Conservation (phyloP, 2,888 invertebrate genomes). For the Euplexia lucipara region DNA sequence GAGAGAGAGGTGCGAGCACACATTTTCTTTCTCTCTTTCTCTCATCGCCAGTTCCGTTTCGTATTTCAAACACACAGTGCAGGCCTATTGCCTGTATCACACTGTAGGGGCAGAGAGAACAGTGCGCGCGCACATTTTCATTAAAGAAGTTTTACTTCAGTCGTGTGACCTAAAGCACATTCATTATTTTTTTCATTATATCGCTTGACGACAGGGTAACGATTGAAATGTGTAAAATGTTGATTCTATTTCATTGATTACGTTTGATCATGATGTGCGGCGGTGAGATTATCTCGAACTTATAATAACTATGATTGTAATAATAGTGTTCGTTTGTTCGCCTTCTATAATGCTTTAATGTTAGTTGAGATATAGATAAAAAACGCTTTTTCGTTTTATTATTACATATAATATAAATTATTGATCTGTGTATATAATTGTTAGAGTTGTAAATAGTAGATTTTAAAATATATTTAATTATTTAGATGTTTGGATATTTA, state of each 20-base stretch:
- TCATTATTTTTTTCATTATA: slow-evolving; percentile 60
- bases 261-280: slow-evolving; percentile 35
- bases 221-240: slow-evolving; percentile 45
- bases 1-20: too few species aligned
- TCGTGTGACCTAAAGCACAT: too few species aligned
- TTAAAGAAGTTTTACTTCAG: too few species aligned
- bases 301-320: slow-evolving; percentile 67
- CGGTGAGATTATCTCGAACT: slow-evolving; percentile 66
- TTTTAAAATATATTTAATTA: slow-evolving; percentile 78
- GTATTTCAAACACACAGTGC: too few species aligned
- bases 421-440: slow-evolving; percentile 89
- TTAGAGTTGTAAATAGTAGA: slow-evolving; percentile 88
- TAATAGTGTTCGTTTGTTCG: slow-evolving; percentile 86
- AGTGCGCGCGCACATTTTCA: too few species aligned
- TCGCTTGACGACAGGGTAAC: slow-evolving; percentile 66
- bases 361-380: slow-evolving; percentile 81
- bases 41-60: too few species aligned
- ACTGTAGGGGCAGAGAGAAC: too few species aligned
- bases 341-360: slow-evolving; percentile 90
- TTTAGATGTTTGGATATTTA: slow-evolving; percentile 74
- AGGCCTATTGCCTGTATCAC: too few species aligned
- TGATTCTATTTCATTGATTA: slow-evolving; percentile 42
- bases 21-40: too few species aligned
- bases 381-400: slow-evolving; percentile 77
- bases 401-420: slow-evolving; percentile 76